phyloP scores from a whole-genome alignment of 2,888 invertebrate species.

The Lysandra bellargus region DNA sequence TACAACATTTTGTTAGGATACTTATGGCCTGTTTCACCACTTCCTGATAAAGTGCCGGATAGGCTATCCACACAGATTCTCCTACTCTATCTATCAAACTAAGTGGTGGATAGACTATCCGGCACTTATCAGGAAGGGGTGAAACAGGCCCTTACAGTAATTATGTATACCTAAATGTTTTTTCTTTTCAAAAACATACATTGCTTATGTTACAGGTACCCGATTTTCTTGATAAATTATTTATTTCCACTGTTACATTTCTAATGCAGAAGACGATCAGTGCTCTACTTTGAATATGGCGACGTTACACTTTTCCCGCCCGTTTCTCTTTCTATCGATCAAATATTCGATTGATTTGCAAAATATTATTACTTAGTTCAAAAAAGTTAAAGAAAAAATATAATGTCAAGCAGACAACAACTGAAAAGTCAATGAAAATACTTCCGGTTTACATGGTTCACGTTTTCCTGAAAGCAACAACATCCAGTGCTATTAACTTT shows the following conservation, averaged over 20 bases:
- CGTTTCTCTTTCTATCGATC: neutral
- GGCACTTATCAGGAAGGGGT: too few species aligned
- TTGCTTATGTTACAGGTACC: too few species aligned
- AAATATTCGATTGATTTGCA: neutral
- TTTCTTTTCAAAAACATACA: too few species aligned
- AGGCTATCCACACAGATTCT: too few species aligned
- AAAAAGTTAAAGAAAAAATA: neutral
- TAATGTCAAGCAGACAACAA: neutral
- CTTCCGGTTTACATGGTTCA: neutral
- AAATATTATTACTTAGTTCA: too few species aligned
- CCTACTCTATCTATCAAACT: too few species aligned
- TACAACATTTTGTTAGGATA: too few species aligned
- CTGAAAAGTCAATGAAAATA: neutral
- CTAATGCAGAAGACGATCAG: conserved; percentile 10
- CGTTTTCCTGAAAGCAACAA: neutral
- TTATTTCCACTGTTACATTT: conserved; percentile 12
- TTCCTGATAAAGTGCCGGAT: too few species aligned
- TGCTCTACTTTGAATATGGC: neutral
- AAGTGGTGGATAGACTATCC: too few species aligned
- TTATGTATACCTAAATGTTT: too few species aligned
- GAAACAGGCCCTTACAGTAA: too few species aligned
- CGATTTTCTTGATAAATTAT: neutral
- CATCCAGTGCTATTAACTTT: neutral
- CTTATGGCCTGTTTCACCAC: too few species aligned
- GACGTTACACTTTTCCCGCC: conserved; percentile 14